Evolutionary conservation across 1,140 invertebrate species (phyloP).

Genomic region (Plectus sambesii): DNA sequence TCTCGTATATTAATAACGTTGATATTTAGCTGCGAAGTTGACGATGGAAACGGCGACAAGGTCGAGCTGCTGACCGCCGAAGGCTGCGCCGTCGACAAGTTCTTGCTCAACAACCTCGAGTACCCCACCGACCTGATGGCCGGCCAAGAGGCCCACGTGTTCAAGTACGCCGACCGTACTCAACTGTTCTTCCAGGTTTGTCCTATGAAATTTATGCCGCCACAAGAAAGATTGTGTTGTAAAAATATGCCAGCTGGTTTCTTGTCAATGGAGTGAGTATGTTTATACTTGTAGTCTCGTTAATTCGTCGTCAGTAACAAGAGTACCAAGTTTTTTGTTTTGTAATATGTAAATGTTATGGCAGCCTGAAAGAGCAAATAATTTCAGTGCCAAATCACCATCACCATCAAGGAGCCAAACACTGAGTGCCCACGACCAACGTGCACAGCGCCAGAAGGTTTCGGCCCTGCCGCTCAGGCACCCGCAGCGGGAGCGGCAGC

Average conservation of each 20-base stretch:
- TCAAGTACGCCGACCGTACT: conserved; percentile 26
- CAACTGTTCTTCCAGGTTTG: conserved; percentile 29
- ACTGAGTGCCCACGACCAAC: conserved; percentile 23
- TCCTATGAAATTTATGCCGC: no score
- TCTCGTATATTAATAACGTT: no score
- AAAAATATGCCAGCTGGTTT: no score
- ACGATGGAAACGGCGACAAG: conserved; percentile 17
- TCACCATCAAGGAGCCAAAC: conserved; percentile 28
- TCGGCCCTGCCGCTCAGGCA: no score
- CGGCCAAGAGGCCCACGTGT: conserved; percentile 26
- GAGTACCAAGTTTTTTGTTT: no score
- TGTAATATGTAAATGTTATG: no score
- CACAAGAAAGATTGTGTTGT: no score
- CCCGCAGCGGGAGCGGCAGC: not conserved
- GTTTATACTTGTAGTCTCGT: no score
- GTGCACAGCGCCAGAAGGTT: conserved; percentile 24
- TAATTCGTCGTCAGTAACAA: no score
- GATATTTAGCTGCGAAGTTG: conserved; percentile 17
- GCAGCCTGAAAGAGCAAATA: no score
- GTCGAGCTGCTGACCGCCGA: conserved; percentile 14
- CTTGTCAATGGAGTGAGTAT: no score
- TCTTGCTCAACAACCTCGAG: conserved; percentile 25
- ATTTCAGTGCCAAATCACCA: conserved; percentile 26
- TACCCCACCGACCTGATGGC: conserved; percentile 25
- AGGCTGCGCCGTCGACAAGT: conserved; percentile 19